These are phyloP conservation scores for Stigmatopora nigra DNA, from an alignment of 2,113 vertebrate species.

Conservation along the genomic window DNA sequence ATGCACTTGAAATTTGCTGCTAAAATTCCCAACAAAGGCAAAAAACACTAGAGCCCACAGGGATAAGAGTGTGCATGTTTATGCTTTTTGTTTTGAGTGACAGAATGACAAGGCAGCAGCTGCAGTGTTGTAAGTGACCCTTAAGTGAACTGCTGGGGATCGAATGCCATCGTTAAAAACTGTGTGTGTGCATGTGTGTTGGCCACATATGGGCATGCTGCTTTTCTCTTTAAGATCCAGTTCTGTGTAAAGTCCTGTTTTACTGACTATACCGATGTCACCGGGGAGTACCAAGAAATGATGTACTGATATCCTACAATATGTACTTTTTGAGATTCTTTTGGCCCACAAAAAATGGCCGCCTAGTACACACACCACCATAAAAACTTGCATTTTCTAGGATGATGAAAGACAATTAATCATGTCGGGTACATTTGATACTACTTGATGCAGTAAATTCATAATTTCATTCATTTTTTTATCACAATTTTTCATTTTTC, in stretches of 20 bases:
- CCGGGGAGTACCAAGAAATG: too few species aligned
- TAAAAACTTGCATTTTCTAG: too few species aligned
- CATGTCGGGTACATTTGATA: too few species aligned
- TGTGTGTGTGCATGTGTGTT: not conserved
- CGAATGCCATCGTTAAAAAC: constrained; percentile 3
- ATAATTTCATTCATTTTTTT: too few species aligned
- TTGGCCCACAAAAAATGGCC: too few species aligned
- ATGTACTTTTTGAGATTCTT: too few species aligned
- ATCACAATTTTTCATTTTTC: too few species aligned
- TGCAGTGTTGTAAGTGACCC: constrained; percentile 34
- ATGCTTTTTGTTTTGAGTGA: constrained; percentile 14
- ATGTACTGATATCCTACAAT: too few species aligned
- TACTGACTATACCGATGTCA: too few species aligned
- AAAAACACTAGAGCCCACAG: constrained; percentile 48
- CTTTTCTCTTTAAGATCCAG: not conserved
- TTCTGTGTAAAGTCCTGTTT: not conserved
- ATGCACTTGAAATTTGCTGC: constrained; percentile 65
- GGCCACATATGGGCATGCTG: constrained; percentile 16
- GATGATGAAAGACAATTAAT: too few species aligned
- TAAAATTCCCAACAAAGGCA: constrained; percentile 67
- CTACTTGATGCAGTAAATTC: too few species aligned
- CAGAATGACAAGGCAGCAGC: constrained; percentile 2
- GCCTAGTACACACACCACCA: too few species aligned
- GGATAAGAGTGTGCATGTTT: not conserved
- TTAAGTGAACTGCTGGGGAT: constrained; percentile 45